Conservation (phyloP, 2,888 invertebrate genomes). For the Melipona bicolor region DNA sequence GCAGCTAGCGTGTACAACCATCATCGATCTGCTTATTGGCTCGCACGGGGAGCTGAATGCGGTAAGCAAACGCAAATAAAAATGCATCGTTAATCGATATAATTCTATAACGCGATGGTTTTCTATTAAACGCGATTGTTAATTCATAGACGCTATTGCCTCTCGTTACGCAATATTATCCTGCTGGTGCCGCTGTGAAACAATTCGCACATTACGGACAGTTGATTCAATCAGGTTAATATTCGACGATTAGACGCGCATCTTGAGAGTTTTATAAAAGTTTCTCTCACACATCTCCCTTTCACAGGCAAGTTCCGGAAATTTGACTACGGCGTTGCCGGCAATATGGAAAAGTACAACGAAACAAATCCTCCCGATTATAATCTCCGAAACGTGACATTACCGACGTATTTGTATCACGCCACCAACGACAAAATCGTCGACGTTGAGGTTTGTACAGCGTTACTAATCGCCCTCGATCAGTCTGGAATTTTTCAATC, state of each 20-base stretch:
- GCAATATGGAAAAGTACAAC: constrained; percentile 73
- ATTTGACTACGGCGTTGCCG: constrained; percentile 75
- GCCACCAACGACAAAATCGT: too few species aligned
- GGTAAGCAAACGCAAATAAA: constrained; percentile 76
- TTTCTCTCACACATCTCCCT: background rate
- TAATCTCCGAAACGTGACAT: too few species aligned
- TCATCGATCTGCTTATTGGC: constrained; percentile 86
- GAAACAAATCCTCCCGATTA: constrained; percentile 73
- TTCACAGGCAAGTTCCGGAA: constrained; percentile 75
- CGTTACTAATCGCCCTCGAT: too few species aligned
- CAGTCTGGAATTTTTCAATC: too few species aligned
- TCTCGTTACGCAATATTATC: constrained; percentile 76
- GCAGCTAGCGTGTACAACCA: constrained; percentile 88
- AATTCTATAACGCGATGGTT: constrained; percentile 50
- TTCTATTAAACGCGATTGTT: constrained; percentile 12
- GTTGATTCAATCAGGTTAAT: constrained; percentile 76
- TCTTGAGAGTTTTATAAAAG: too few species aligned
- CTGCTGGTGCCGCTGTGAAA: constrained; percentile 81
- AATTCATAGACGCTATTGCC: constrained; percentile 75
- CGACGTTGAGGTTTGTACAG: too few species aligned
- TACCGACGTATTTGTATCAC: too few species aligned
- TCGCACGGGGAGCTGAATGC: constrained; percentile 86
- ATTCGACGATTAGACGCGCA: too few species aligned
- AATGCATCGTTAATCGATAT: background rate
- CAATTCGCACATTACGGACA: constrained; percentile 80